These are phyloP conservation scores for Polydrusus tereticollis DNA, from an alignment of 2,888 invertebrate genomes.

Conservation along the genomic window DNA sequence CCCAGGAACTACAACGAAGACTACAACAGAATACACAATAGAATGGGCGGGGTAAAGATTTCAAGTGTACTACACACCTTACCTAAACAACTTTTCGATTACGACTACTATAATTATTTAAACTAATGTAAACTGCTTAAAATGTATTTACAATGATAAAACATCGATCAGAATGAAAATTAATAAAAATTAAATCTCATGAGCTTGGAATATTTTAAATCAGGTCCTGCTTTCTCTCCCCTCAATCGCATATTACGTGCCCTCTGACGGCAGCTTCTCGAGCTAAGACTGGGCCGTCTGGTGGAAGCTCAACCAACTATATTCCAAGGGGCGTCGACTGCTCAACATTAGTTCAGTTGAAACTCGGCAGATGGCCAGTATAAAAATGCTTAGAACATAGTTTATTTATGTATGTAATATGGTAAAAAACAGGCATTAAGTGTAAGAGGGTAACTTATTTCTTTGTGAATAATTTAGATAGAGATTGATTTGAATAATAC, in stretches of 20 bases:
- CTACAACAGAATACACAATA: constrained; percentile 67
- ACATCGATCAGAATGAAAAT: neutral
- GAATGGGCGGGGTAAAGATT: constrained; percentile 33
- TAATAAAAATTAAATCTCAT: no score
- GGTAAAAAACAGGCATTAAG: no score
- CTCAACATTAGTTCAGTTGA: neutral
- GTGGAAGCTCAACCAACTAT: neutral
- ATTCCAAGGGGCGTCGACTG: neutral
- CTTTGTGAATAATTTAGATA: no score
- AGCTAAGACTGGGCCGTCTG: neutral
- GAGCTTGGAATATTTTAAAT: neutral
- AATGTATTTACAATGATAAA: neutral
- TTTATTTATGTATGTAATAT: no score
- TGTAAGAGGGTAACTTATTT: no score
- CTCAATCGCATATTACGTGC: no score
- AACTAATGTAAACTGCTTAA: constrained; percentile 9
- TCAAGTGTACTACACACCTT: neutral
- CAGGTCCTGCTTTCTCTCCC: neutral
- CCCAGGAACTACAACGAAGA: constrained; percentile 70
- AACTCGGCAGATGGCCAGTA: neutral
- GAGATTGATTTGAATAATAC: no score
- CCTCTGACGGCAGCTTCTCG: neutral
- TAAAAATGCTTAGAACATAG: neutral
- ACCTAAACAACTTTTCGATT: constrained; percentile 18
- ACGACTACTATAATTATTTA: constrained; percentile 35